Conservation (phyloP, 2,888 invertebrate genomes). For the Scaptomyza polygonia region DNA sequence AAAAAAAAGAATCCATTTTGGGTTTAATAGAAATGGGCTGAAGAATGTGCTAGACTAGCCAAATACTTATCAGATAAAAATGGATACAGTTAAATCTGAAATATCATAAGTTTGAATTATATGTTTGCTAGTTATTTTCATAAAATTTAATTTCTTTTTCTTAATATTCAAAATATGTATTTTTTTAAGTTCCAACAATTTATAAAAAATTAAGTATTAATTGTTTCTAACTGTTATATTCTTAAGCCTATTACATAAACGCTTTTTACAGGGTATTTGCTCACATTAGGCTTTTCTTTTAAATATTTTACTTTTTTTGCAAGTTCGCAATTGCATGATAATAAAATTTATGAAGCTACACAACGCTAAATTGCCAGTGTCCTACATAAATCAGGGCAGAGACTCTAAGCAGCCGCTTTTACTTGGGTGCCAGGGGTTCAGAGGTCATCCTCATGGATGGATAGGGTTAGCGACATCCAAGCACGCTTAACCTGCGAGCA, state of each 20-base stretch:
- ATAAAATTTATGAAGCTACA: conserved; percentile 75
- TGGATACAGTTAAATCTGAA: too few species aligned
- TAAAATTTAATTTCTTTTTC: too few species aligned
- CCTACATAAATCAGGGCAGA: conserved; percentile 67
- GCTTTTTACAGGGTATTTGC: conserved; percentile 22
- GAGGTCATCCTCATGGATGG: conserved; percentile 53
- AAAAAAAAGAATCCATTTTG: conserved; percentile 22
- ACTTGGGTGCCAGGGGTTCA: conserved; percentile 2
- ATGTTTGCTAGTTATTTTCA: too few species aligned
- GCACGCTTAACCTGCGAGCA: conserved; percentile 25
- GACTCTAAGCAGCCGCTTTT: background rate
- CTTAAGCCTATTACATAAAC: too few species aligned
- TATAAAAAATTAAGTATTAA: too few species aligned
- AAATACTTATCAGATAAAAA: background rate
- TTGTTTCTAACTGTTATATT: too few species aligned
- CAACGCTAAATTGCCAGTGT: conserved; percentile 69
- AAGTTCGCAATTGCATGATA: conserved; percentile 70
- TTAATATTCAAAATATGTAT: too few species aligned
- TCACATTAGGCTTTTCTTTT: background rate
- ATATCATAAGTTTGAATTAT: too few species aligned
- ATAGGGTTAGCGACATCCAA: background rate
- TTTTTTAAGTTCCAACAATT: too few species aligned
- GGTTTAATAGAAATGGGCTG: background rate
- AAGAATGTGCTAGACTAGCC: background rate
- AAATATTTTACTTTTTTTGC: conserved; percentile 4